These are phyloP conservation scores for Drosophila pectinifera DNA, from an alignment of 1,140 invertebrate species.

Conservation along the genomic window DNA sequence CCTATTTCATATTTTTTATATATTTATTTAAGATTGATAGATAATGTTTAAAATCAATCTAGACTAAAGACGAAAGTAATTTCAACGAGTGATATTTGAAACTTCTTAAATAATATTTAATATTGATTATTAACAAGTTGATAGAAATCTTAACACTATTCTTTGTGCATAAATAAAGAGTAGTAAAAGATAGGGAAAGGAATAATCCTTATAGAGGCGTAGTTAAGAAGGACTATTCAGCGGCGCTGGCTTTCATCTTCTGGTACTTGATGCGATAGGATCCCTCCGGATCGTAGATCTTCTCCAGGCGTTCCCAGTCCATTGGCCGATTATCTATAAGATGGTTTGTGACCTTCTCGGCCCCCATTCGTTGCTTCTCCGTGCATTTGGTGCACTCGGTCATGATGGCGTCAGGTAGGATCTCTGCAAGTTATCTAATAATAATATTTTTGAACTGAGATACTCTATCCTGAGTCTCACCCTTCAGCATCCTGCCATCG, in stretches of 20 bases:
- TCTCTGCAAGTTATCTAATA: constrained; percentile 82
- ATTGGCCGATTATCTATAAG: constrained; percentile 86
- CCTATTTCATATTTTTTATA: no score
- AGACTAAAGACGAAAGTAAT: neutral
- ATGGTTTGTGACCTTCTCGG: constrained; percentile 86
- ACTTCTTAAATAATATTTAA: neutral
- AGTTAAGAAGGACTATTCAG: neutral
- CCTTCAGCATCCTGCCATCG: constrained; percentile 89
- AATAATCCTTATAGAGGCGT: neutral
- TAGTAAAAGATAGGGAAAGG: neutral
- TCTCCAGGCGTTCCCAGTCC: constrained; percentile 86
- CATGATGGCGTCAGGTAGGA: constrained; percentile 87
- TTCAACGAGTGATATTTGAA: neutral
- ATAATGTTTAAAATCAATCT: neutral
- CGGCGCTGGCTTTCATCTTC: constrained; percentile 39
- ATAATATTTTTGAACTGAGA: neutral
- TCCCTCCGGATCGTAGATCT: constrained; percentile 88
- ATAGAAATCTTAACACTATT: neutral
- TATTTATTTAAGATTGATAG: neutral
- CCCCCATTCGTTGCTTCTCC: constrained; percentile 86
- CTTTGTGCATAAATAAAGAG: constrained; percentile 3
- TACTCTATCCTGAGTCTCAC: constrained; percentile 16
- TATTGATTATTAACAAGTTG: neutral
- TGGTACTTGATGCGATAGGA: constrained; percentile 84
- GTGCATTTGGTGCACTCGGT: constrained; percentile 88